Evolutionary conservation across 53 echinoderm and acorn worm species (phyloP).

Genomic region (Crossaster papposus): DNA sequence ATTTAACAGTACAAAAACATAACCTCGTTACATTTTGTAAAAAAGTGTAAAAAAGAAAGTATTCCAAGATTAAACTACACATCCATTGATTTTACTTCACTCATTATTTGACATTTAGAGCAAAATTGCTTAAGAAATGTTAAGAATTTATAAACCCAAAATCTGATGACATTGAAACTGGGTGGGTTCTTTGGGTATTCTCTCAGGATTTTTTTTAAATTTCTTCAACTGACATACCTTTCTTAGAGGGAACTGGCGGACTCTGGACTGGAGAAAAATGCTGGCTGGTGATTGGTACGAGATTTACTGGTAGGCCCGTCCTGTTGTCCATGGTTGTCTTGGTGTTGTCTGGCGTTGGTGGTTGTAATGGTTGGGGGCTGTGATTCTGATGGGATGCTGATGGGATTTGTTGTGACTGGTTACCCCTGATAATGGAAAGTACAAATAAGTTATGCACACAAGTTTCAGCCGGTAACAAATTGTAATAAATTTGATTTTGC

Average conservation of each 20-base stretch:
- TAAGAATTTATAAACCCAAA: too few species aligned
- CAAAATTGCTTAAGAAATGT: too few species aligned
- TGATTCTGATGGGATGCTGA: not conserved
- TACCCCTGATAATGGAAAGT: slow-evolving; percentile 1
- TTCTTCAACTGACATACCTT: slow-evolving; percentile 7
- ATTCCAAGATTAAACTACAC: too few species aligned
- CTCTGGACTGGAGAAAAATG: slow-evolving; percentile 21
- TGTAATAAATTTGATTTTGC: too few species aligned
- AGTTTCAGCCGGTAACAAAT: too few species aligned
- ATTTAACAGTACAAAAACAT: too few species aligned
- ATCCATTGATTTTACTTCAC: too few species aligned
- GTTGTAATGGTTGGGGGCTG: not conserved
- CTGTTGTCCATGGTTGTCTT: not conserved
- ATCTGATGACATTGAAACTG: too few species aligned
- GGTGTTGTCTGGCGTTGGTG: not conserved
- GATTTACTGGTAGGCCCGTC: not conserved
- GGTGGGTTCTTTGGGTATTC: not conserved
- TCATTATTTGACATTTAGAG: too few species aligned
- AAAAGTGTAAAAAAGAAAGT: too few species aligned
- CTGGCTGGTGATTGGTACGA: slow-evolving; percentile 13
- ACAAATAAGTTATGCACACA: not conserved
- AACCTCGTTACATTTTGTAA: too few species aligned
- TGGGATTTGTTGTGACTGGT: slow-evolving; percentile 20
- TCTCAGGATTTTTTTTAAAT: not conserved
- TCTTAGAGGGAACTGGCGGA: not conserved